A percentile compares a stretch with the other conserved stretches of the same genome.
Conservation (phyloP, 2,113 vertebrate species). For the Struthidea cinerea region DNA sequence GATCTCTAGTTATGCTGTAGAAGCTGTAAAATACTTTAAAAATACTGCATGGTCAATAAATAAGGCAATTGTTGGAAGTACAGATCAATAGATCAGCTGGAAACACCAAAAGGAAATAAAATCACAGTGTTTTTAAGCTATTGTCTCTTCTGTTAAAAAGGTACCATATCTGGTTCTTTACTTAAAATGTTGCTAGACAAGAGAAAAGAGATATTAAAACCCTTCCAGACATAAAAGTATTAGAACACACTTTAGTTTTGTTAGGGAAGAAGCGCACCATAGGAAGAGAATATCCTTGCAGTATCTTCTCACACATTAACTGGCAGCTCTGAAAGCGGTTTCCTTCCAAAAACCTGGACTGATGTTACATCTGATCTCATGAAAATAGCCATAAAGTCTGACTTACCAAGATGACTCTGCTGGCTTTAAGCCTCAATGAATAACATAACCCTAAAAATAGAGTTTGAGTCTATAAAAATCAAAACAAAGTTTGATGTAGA, state of each 20-base stretch:
- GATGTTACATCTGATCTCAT: slow-evolving; percentile 17
- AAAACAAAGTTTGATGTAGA: slow-evolving; percentile 21
- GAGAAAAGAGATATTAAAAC: neutral
- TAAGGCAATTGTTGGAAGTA: neutral
- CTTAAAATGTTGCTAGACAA: neutral
- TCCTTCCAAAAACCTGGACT: slow-evolving; percentile 24
- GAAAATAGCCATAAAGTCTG: slow-evolving; percentile 48
- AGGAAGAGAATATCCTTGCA: slow-evolving; percentile 3
- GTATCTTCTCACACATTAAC: neutral
- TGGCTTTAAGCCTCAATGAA: slow-evolving; percentile 20
- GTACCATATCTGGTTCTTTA: neutral
- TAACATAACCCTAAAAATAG: slow-evolving; percentile 27
- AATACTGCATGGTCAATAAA: neutral
- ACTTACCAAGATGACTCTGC: slow-evolving; percentile 12
- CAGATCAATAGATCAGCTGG: slow-evolving; percentile 8
- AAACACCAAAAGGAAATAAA: neutral
- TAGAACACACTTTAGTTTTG: neutral
- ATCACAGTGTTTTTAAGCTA: neutral
- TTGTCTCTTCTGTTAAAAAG: neutral
- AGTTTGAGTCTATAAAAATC: slow-evolving; percentile 15
- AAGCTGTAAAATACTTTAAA: neutral
- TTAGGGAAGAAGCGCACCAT: neutral
- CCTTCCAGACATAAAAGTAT: slow-evolving; percentile 10
- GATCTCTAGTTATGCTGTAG: neutral
- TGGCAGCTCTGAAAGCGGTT: slow-evolving; percentile 13